phyloP scores from a whole-genome alignment of 2,888 invertebrate genomes.

The Lycocerus yunnanus region DNA sequence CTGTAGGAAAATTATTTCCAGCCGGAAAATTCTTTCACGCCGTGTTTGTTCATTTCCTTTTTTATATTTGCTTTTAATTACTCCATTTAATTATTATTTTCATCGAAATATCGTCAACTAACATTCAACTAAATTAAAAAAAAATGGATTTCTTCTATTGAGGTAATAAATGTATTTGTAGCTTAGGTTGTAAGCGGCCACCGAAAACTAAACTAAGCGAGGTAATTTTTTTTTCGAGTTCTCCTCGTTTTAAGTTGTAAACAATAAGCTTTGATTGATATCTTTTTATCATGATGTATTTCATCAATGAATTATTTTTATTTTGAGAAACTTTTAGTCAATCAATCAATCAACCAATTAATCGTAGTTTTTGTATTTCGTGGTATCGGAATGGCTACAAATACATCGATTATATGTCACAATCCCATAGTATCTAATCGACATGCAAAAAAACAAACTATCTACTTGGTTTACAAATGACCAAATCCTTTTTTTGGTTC shows the following conservation, averaged over 20 bases:
- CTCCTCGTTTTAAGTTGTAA: neutral
- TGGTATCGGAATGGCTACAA: neutral
- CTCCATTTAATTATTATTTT: neutral
- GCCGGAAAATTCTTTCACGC: neutral
- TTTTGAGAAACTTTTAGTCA: neutral
- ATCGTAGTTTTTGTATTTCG: neutral
- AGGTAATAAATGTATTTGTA: neutral
- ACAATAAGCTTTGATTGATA: neutral
- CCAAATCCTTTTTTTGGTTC: slow-evolving; percentile 17
- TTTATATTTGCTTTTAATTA: neutral
- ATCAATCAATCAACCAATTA: neutral
- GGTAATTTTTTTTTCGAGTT: neutral
- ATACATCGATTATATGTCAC: neutral
- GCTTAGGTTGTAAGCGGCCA: neutral
- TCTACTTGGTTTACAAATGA: neutral
- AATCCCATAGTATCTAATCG: neutral
- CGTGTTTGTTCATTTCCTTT: neutral
- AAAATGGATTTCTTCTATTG: neutral
- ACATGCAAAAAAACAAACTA: neutral
- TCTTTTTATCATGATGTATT: neutral
- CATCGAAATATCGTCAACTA: neutral
- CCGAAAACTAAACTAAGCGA: neutral
- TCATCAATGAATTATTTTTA: neutral
- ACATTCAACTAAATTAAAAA: neutral
- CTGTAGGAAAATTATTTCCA: neutral